phyloP scores from a whole-genome alignment of 2,113 vertebrate genomes.

The Nannospalax galili region DNA sequence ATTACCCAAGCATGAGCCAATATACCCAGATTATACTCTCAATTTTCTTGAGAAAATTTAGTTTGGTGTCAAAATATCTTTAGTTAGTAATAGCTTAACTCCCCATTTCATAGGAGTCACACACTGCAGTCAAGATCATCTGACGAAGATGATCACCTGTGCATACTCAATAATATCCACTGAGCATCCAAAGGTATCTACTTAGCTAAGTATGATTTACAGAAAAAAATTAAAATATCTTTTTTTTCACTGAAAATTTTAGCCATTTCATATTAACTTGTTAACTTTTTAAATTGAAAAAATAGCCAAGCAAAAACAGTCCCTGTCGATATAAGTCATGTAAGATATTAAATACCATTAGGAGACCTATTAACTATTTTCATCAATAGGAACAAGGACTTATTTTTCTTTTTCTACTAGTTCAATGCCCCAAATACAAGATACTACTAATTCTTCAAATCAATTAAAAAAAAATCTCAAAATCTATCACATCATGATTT shows the following conservation, averaged over 20 bases:
- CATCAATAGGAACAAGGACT: neutral
- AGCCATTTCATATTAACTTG: neutral
- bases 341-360: neutral
- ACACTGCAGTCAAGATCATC: neutral
- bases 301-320: neutral
- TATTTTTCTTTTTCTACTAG: constrained; percentile 40
- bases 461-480: neutral
- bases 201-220: neutral
- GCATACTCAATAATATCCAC: neutral
- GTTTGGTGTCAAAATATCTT: neutral
- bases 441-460: constrained; percentile 11
- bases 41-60: neutral
- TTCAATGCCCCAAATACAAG: neutral
- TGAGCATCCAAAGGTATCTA: neutral
- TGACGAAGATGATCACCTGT: neutral
- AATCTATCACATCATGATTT: neutral
- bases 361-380: neutral
- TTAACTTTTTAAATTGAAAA: neutral
- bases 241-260: neutral
- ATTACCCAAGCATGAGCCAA: neutral
- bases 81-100: constrained; percentile 13
- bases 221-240: neutral
- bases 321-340: neutral
- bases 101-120: neutral
- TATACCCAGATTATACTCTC: neutral